Evolutionary conservation across 1,140 invertebrate species (phyloP).

Genomic region (Drosophila jambulina): DNA sequence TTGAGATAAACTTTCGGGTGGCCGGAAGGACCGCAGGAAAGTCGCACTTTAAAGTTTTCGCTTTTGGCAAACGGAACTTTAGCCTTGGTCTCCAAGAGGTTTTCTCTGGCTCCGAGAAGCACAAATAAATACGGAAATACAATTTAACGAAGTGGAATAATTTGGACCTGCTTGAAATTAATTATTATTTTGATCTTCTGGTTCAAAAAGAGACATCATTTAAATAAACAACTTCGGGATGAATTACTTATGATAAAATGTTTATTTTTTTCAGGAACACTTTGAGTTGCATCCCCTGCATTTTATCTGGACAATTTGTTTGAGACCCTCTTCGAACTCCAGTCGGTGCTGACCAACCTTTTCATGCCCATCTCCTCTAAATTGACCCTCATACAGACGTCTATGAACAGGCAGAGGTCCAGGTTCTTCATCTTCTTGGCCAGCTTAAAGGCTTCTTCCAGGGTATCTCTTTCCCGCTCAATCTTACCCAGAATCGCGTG

Average conservation of each 20-base stretch:
- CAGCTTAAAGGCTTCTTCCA: slow-evolving; percentile 41
- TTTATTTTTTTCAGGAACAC: slow-evolving; percentile 4
- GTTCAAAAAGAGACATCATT: not conserved
- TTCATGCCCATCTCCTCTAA: slow-evolving; percentile 61
- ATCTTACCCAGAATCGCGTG: slow-evolving; percentile 67
- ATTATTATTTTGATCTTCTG: not conserved
- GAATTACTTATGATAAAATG: slow-evolving; percentile 5
- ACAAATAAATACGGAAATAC: slow-evolving; percentile 2
- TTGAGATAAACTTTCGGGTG: slow-evolving; percentile 47
- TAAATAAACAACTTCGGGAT: not conserved
- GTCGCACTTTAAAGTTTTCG: slow-evolving; percentile 42
- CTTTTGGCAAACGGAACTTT: not conserved
- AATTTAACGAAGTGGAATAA: not conserved
- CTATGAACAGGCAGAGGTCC: slow-evolving; percentile 61
- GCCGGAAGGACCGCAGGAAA: slow-evolving; percentile 42
- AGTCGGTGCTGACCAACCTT: slow-evolving; percentile 3
- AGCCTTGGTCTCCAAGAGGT: not conserved
- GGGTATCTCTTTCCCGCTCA: slow-evolving; percentile 48
- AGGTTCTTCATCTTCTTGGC: slow-evolving; percentile 60
- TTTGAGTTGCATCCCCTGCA: not conserved
- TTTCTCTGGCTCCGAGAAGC: not conserved
- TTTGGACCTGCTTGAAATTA: not conserved
- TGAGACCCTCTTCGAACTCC: not conserved
- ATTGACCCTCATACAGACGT: slow-evolving; percentile 61
- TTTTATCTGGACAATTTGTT: slow-evolving; percentile 5